These are phyloP conservation scores for Nasonovia ribisnigri DNA, from an alignment of 2,888 invertebrate genomes.

Conservation along the genomic window DNA sequence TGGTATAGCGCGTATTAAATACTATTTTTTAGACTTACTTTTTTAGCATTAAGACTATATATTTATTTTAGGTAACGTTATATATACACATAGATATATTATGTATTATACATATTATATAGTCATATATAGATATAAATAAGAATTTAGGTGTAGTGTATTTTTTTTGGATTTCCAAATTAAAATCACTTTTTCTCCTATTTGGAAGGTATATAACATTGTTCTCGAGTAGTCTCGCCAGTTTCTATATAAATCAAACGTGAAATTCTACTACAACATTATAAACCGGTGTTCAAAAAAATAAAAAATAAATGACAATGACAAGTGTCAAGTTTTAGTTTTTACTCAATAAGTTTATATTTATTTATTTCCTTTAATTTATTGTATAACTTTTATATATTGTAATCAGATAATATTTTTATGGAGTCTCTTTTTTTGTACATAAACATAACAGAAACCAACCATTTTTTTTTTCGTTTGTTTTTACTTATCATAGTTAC, in stretches of 20 bases:
- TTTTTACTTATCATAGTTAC: neutral
- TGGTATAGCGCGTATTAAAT: neutral
- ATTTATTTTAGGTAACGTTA: conserved; percentile 17
- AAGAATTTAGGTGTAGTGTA: neutral
- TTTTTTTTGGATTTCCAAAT: conserved; percentile 17
- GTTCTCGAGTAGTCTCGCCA: conserved; percentile 50
- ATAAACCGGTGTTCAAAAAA: conserved; percentile 48
- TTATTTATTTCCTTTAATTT: conserved; percentile 37
- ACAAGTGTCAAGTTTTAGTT: conserved; percentile 44
- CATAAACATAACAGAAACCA: conserved; percentile 32
- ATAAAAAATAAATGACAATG: conserved; percentile 34
- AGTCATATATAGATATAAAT: conserved; percentile 4
- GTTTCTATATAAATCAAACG: conserved; percentile 47
- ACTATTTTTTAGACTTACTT: conserved; percentile 39
- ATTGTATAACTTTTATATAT: conserved; percentile 44
- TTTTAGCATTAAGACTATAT: neutral
- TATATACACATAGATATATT: neutral
- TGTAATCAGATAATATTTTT: conserved; percentile 58
- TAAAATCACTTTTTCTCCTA: conserved; percentile 25
- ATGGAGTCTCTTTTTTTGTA: conserved; percentile 43
- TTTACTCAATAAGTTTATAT: conserved; percentile 44
- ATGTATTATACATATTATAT: neutral
- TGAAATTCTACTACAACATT: conserved; percentile 16
- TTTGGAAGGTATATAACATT: conserved; percentile 16
- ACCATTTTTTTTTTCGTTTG: conserved; percentile 33